Evolutionary conservation across 2,888 invertebrate species (phyloP).

Genomic region (Patella caerulea): DNA sequence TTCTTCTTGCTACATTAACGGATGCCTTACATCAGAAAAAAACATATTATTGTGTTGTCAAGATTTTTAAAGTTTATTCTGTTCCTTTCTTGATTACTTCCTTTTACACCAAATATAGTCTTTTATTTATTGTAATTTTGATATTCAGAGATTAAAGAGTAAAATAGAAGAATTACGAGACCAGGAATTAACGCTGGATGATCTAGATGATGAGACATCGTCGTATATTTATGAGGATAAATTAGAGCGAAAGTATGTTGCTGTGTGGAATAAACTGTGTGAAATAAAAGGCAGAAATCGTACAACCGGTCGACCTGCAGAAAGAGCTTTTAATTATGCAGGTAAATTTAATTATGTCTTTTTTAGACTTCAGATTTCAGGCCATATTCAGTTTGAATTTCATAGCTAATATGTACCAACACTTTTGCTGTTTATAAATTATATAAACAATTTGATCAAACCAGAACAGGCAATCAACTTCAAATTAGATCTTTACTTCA

Average conservation of each 20-base stretch:
- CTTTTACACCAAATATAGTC: not conserved
- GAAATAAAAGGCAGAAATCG: conserved; percentile 71
- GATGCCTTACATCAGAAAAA: no score
- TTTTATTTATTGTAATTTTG: not conserved
- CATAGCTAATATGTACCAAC: no score
- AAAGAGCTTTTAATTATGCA: conserved; percentile 59
- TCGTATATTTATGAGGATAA: conserved; percentile 81
- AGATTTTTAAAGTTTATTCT: not conserved
- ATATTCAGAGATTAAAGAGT: conserved; percentile 75
- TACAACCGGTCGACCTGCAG: conserved; percentile 60
- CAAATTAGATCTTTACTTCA: no score
- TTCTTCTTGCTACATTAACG: no score
- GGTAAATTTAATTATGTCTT: conserved; percentile 44
- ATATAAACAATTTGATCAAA: no score
- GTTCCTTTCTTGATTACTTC: not conserved
- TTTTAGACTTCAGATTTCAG: not conserved
- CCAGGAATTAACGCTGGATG: conserved; percentile 76
- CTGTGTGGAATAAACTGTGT: conserved; percentile 74
- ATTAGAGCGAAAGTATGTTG: conserved; percentile 71
- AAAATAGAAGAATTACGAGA: conserved; percentile 80
- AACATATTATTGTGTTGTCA: not conserved
- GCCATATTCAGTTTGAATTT: no score
- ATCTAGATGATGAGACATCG: conserved; percentile 83
- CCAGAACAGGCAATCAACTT: no score
- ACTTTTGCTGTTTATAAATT: no score